A percentile compares a stretch with the other conserved stretches of the same genome.
phyloP scores from a whole-genome alignment of 2,113 vertebrate genomes.

The Pseudopipra pipra region DNA sequence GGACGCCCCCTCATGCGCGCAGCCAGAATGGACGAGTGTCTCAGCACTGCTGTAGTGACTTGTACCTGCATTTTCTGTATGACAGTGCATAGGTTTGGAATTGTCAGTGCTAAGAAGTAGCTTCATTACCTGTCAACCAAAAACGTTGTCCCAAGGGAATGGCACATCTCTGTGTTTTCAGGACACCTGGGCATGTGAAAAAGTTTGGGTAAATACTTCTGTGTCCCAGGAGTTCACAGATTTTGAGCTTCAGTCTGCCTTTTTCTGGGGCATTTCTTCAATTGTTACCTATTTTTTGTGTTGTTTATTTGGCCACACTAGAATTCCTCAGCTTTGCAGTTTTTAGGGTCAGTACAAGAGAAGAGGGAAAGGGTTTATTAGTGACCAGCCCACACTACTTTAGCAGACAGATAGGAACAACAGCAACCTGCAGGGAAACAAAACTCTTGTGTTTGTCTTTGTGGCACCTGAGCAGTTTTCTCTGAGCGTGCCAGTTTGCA shows the following conservation, averaged over 20 bases:
- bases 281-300: neutral
- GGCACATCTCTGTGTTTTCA: neutral
- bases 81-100: neutral
- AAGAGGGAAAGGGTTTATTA: neutral
- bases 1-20: accelerated
- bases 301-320: neutral
- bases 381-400: neutral
- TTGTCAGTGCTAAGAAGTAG: neutral
- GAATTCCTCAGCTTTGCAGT: neutral
- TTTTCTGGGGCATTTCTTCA: neutral
- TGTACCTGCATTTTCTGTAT: neutral
- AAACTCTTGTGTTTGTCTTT: neutral
- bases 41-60: neutral
- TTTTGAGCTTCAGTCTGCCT: neutral
- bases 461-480: neutral
- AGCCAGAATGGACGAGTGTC: neutral
- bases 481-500: neutral
- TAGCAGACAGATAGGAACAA: neutral
- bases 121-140: neutral
- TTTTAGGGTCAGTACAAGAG: neutral
- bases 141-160: neutral
- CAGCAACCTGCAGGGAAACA: neutral
- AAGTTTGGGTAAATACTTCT: neutral
- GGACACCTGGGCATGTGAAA: neutral
- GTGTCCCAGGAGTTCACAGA: neutral